Evolutionary conservation across 2,888 invertebrate species (phyloP).

Genomic region (Augiades crinisus): DNA sequence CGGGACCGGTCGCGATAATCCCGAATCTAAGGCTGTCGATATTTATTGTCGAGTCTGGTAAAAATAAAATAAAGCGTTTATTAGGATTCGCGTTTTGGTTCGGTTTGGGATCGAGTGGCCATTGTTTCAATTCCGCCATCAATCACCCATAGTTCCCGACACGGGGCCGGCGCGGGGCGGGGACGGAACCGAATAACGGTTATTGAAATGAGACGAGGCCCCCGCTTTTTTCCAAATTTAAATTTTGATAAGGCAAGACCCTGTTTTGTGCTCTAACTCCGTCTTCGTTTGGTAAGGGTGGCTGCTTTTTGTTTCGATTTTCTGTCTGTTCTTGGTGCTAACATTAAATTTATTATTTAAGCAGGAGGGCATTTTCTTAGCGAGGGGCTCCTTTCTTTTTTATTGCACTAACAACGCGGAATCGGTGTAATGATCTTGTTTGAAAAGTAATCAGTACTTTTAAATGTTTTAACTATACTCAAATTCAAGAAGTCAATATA

Average conservation of each 20-base stretch:
- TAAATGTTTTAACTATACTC: not conserved
- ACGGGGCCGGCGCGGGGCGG: constrained; percentile 40
- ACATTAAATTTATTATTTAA: constrained; percentile 43
- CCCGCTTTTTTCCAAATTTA: constrained; percentile 80
- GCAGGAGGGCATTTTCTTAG: constrained; percentile 26
- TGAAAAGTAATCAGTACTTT: constrained; percentile 6
- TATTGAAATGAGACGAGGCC: constrained; percentile 79
- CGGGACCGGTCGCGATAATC: constrained; percentile 52
- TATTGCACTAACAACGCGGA: constrained; percentile 1
- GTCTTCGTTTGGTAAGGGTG: constrained; percentile 64
- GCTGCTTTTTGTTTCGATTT: constrained; percentile 64
- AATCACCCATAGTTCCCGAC: constrained; percentile 68
- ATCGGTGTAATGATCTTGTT: constrained; percentile 19
- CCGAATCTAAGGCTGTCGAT: constrained; percentile 68
- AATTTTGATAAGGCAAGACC: constrained; percentile 80
- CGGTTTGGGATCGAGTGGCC: constrained; percentile 61
- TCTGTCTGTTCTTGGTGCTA: constrained; percentile 56
- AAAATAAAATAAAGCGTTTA: constrained; percentile 80
- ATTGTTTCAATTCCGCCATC: constrained; percentile 77
- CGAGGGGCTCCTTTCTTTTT: constrained; percentile 13
- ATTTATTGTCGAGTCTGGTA: constrained; percentile 71
- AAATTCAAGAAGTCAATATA: no score
- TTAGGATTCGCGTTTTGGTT: constrained; percentile 76
- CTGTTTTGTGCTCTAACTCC: constrained; percentile 75
- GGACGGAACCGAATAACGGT: constrained; percentile 70